Evolutionary conservation across 2,797 vertebrate genomes (phyloP), one percentile per base, ranked within the genome.

Genomic region (Acipenser ruthenus): DNA sequence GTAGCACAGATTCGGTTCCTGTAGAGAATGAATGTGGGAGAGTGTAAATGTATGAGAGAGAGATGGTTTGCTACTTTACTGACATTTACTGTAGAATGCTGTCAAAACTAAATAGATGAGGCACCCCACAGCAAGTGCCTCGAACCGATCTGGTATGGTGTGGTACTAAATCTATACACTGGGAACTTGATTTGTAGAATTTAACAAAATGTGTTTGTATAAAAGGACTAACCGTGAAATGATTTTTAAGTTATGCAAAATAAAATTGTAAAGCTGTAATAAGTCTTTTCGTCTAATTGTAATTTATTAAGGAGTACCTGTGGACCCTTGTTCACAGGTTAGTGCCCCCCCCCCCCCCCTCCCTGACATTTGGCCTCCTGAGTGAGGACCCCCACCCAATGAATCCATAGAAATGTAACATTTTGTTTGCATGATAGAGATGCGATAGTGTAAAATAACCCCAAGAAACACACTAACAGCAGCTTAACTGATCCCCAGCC

Each of bases 121-220:
- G 60, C 49, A 50, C 37, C 62, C 56, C 51, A 10, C 52, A 23
- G 59, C 52, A 50, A 70, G 69, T 64, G 63, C 50, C 55, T 12
- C 49, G 48, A 6, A 65, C 64, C 65, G 67, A 68, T 60, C 61
- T 61, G 65, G 65, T 76, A 70, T 72, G n/a, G 74, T 75, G 73
- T 79, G 90, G 87, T 92, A 91, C 92, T 88, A 89, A 85, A 88
- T 85, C 82, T 85, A 89, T 92, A 93, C 91, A 93, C 92, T 94
- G 93, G 91, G 88, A 91, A 93, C 90, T 88, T 92, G 85, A 92
- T 93, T 89, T 89, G 89, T 90, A 86, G 79, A 87, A 73, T 70
- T 73, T 73, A 67, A 74, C 77, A 87, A 87, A 78, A 73, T 82
- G 83, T 83, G 88, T 89, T 89, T 93, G 87, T 93, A 88, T 88